Evolutionary conservation across 2,113 vertebrate genomes (phyloP).

Genomic region (Verasper variegatus): DNA sequence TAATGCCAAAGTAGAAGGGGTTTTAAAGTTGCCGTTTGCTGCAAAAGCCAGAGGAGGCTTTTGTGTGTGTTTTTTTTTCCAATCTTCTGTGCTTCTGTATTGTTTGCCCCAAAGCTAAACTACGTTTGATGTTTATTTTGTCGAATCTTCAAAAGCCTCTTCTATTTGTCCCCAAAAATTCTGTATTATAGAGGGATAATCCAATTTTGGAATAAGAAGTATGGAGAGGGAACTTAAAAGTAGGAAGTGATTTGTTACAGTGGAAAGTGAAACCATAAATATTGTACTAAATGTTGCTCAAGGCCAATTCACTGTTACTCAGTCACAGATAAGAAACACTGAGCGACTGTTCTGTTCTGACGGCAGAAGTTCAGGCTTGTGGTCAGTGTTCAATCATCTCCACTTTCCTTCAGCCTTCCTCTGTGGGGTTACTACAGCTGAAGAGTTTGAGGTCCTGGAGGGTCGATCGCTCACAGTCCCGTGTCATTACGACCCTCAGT

Average conservation of each 20-base stretch:
- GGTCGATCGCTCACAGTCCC: slow-evolving; percentile 71
- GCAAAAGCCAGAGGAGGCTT: slow-evolving; percentile 1
- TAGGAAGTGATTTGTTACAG: slow-evolving; percentile 9
- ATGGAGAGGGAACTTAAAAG: slow-evolving; percentile 24
- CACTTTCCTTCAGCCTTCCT: slow-evolving; percentile 51
- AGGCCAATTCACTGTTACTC: slow-evolving; percentile 3
- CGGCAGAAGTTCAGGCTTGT: slow-evolving; percentile 4
- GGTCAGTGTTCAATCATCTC: slow-evolving; percentile 10
- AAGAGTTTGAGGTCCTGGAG: slow-evolving; percentile 64
- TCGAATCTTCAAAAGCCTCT: slow-evolving; percentile 47
- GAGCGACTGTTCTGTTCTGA: slow-evolving; percentile 3
- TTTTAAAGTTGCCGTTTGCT: slow-evolving; percentile 25
- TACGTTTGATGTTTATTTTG: slow-evolving; percentile 58
- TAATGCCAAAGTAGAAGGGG: slow-evolving; percentile 6
- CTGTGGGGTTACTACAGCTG: slow-evolving; percentile 57
- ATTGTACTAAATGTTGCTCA: slow-evolving; percentile 14
- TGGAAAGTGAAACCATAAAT: slow-evolving; percentile 42
- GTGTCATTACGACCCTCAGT: slow-evolving; percentile 78
- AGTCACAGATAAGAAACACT: slow-evolving; percentile 20
- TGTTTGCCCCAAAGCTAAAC: slow-evolving; percentile 41
- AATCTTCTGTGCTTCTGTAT: slow-evolving; percentile 29
- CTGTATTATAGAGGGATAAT: slow-evolving; percentile 43
- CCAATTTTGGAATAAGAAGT: slow-evolving; percentile 38
- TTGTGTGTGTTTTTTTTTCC: slow-evolving; percentile 29
- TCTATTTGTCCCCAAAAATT: slow-evolving; percentile 41